Conservation (phyloP, 1,140 invertebrate species). For the Panagrolaimus sp. region DNA sequence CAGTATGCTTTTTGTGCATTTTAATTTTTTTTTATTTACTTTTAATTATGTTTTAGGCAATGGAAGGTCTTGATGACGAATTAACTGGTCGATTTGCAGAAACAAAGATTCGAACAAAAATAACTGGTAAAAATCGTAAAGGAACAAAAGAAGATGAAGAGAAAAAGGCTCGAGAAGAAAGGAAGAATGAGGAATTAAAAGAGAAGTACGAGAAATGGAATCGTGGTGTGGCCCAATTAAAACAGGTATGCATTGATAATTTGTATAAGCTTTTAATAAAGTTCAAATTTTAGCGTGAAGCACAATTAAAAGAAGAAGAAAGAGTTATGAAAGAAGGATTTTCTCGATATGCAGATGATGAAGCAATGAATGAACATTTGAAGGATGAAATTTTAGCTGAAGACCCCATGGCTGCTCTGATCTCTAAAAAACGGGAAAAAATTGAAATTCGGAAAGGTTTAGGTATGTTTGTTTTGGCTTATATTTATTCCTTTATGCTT, state of each 20-base stretch:
- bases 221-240: constrained; percentile 41
- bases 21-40: background rate
- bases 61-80: constrained; percentile 17
- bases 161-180: constrained; percentile 39
- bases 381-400: constrained; percentile 45
- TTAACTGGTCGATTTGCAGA: constrained; percentile 35
- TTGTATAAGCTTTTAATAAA: background rate
- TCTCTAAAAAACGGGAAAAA: constrained; percentile 34
- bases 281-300: constrained; percentile 38
- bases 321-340: constrained; percentile 44
- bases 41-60: background rate
- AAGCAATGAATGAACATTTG: constrained; percentile 50
- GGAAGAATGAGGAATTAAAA: constrained; percentile 47
- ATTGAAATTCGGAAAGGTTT: constrained; percentile 44
- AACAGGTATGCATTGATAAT: constrained; percentile 35
- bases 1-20: background rate
- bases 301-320: constrained; percentile 47
- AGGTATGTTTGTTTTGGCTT: constrained; percentile 21
- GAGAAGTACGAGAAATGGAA: constrained; percentile 39
- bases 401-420: constrained; percentile 46
- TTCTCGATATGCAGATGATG: constrained; percentile 47
- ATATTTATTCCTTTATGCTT: background rate
- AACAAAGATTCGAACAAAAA: constrained; percentile 30
- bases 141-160: constrained; percentile 33
- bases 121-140: constrained; percentile 18